Base-by-base conservation (phyloP, 1,140 invertebrate species). In the Drosophila busckii region DNA sequence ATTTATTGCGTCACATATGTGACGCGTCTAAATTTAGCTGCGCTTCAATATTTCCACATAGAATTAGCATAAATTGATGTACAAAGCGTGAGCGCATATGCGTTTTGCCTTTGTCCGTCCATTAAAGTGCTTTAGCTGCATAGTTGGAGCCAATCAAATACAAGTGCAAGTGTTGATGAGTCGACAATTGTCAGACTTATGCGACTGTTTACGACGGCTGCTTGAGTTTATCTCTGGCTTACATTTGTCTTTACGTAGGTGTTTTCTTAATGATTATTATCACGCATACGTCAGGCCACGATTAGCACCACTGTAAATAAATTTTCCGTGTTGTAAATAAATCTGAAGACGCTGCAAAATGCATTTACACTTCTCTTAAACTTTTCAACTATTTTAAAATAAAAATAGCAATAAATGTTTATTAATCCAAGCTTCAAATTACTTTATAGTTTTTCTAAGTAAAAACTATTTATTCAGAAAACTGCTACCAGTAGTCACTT, bases 111-210 rank as follows among this genome's bases (percentile, higher is more conserved):
- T 66, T 76, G 50, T 78, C 5, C 26, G 17, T 3, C 23, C 29
- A 78, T 78, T 76, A 66, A 59, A 56, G 55, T 66, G 61, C 70
- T 68, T 73, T 67, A 58, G 22, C 26, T 32, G 17, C 26, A 45
- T 53, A 46, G 26, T 52, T 52, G 41, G 53, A 16, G 13, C 37
- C 55, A 66, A 78, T 58, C 37, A 70, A 60, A 42, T 7, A 5
- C 35, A 23, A 32, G 2, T 7, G 9, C 16, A 13, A 25, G 22
- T 3, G 34, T 32, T 22, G 56, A 38, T 5, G 8, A 38, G 15
- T 4, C 35, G 31, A 44, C 42, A 63, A 50, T 50, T 50, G 37
- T 42, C 5, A 15, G 4, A 5, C 4, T 34, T 22, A 22, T 28
- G 4, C 1, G 17, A 5, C 17, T 29, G 4, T 5, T n/a, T 13